These are phyloP conservation scores for Myioborus miniatus DNA, from an alignment of 2,797 vertebrate genomes.

Conservation along the genomic window DNA sequence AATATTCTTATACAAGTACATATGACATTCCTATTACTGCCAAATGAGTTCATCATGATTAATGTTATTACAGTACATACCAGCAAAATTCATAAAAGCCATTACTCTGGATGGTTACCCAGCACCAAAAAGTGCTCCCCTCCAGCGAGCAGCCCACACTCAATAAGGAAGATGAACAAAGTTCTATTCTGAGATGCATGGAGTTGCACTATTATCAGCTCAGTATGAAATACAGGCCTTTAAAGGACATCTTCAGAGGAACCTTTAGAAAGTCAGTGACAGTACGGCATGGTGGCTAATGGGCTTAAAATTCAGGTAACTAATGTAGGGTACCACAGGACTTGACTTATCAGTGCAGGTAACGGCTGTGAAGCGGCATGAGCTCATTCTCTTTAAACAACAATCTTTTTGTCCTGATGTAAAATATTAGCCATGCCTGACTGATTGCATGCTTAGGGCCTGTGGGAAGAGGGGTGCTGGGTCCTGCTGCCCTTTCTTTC, in stretches of 20 bases:
- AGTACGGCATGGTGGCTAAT: not conserved
- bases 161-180: constrained; percentile 57
- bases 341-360: not conserved
- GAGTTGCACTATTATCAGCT: constrained; percentile 14
- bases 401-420: not conserved
- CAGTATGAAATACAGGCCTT: constrained; percentile 22
- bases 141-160: constrained; percentile 27
- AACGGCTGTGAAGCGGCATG: not conserved
- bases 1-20: constrained; percentile 79
- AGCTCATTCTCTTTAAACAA: not conserved
- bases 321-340: not conserved
- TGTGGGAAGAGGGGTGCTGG: not conserved
- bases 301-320: not conserved
- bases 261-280: not conserved
- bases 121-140: constrained; percentile 30
- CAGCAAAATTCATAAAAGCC: constrained; percentile 61
- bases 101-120: constrained; percentile 57
- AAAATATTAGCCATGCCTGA: not conserved
- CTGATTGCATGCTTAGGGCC: not conserved
- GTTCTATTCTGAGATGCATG: constrained; percentile 47
- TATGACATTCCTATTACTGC: constrained; percentile 79
- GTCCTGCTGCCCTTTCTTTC: not conserved
- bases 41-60: constrained; percentile 82
- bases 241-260: constrained; percentile 54
- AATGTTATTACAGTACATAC: constrained; percentile 81